Base-by-base conservation (phyloP, 1,140 invertebrate genomes). In the Akabosia matsudoensis region DNA sequence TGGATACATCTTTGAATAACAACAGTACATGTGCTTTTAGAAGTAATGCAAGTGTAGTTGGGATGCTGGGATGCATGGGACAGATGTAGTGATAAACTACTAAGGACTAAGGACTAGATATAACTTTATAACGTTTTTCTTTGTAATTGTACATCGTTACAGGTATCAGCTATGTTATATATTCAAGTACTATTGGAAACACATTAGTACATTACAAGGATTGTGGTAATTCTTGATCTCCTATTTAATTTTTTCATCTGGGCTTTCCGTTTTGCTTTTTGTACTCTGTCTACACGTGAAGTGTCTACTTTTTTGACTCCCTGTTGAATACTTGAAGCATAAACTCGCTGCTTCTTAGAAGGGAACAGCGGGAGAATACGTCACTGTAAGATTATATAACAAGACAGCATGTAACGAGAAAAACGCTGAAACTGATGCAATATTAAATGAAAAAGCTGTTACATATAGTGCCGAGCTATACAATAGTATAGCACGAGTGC, bases 261-360 rank as follows among this genome's bases (percentile, higher is more conserved):
- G 54, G 13, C 54, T 67, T 67, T 67, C 28, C 28, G 28, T 67
- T 67, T 67, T 67, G 10, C 61, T n/a, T 30, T 31, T 67, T 67
- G 28, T 67, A 3, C 61, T 67, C 24, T 67, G 28, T 30, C 28
- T 67, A 67, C 61, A 67, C 7, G 61, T 30, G 61, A 67, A 67
- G 61, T 67, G n/a, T 31, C 61, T 67, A 67, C 61, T 67, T 28
- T 31, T 28, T 67, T 67, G 26, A 67, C 31, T 67, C 61, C 61
- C 61, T 30, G 24, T 67, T 30, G 61, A 67, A 67, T 67, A 67
- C 61, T 67, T 67, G 61, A 67, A 61, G n/a, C 10, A 67, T 67
- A 67, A 67, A 67, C 61, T 67, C 54, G 54, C 24, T 22, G 54
- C 37, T 10, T 45, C 7, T 45, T 45, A 45, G 37, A 18, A 45